Percentiles rank a stretch among this genome's conserved stretches.
Conservation (phyloP, 2,888 invertebrate genomes). For the Pristionchus japonicus region DNA sequence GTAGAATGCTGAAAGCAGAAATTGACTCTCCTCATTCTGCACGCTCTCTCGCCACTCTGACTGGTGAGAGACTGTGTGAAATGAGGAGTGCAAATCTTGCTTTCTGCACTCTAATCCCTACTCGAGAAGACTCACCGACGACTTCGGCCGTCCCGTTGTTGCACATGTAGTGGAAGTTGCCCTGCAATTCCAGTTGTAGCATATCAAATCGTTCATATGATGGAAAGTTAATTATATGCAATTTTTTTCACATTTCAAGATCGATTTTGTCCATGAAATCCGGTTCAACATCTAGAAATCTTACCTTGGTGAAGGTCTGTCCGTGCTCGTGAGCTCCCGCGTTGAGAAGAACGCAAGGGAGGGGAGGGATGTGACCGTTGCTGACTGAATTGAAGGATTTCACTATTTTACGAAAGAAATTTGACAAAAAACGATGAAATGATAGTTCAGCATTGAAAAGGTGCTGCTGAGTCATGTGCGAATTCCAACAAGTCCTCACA, state of each 20-base stretch:
- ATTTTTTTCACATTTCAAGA: too few relatives aligned
- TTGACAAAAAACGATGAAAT: not conserved
- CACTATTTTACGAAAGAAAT: not conserved
- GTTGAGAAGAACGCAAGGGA: constrained; percentile 70
- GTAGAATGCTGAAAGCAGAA: too few relatives aligned
- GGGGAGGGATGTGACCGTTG: constrained; percentile 65
- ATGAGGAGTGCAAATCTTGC: too few relatives aligned
- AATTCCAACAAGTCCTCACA: too few relatives aligned
- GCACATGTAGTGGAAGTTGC: constrained; percentile 73
- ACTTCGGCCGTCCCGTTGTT: constrained; percentile 74
- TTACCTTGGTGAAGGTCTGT: constrained; percentile 72
- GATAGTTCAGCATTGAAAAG: not conserved
- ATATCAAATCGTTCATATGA: too few relatives aligned
- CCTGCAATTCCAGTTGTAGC: constrained; percentile 3
- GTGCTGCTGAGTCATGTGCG: not conserved
- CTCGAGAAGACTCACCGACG: constrained; percentile 60
- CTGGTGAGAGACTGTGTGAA: too few relatives aligned
- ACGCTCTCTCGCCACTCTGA: too few relatives aligned
- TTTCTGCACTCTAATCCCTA: too few relatives aligned
- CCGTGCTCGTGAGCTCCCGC: constrained; percentile 72
- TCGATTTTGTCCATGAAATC: too few relatives aligned
- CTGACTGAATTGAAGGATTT: constrained; percentile 52
- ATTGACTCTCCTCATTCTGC: too few relatives aligned
- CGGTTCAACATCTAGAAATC: too few relatives aligned
- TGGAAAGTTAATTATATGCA: too few relatives aligned